Conservation (phyloP, 2,888 invertebrate genomes). For the Apoda limacodes region DNA sequence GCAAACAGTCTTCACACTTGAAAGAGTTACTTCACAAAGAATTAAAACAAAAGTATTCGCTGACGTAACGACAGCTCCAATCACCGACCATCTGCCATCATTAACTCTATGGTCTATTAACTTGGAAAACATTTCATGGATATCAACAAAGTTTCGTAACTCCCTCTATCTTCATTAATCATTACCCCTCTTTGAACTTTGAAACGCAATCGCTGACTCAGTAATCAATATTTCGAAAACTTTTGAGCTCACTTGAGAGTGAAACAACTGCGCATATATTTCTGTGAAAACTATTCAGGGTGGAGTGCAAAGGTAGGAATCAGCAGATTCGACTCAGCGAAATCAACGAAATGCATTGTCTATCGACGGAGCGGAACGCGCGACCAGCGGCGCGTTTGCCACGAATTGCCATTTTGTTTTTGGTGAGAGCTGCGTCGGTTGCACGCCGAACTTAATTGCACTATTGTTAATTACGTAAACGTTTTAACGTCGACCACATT, state of each 20-base stretch:
- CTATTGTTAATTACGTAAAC: constrained; percentile 69
- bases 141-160: not conserved
- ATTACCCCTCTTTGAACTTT: not conserved
- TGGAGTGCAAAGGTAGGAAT: constrained; percentile 31
- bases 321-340: constrained; percentile 51
- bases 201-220: constrained; percentile 14
- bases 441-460: constrained; percentile 59
- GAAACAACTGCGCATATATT: constrained; percentile 28
- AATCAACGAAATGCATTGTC: constrained; percentile 59
- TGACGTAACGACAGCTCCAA: too few relatives aligned
- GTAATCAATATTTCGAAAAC: constrained; percentile 13
- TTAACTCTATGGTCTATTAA: too few relatives aligned
- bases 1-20: too few relatives aligned
- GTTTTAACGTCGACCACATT: constrained; percentile 51
- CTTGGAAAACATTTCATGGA: too few relatives aligned
- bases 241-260: constrained; percentile 25
- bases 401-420: constrained; percentile 53
- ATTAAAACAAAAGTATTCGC: too few relatives aligned
- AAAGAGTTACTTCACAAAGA: too few relatives aligned
- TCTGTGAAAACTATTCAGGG: constrained; percentile 18
- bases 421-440: constrained; percentile 42
- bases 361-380: constrained; percentile 27
- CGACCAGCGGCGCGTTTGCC: constrained; percentile 24
- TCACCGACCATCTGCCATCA: too few relatives aligned
- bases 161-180: not conserved